Conservation (phyloP, 2,797 vertebrate genomes). For the Pseudocheirus occidentalis region DNA sequence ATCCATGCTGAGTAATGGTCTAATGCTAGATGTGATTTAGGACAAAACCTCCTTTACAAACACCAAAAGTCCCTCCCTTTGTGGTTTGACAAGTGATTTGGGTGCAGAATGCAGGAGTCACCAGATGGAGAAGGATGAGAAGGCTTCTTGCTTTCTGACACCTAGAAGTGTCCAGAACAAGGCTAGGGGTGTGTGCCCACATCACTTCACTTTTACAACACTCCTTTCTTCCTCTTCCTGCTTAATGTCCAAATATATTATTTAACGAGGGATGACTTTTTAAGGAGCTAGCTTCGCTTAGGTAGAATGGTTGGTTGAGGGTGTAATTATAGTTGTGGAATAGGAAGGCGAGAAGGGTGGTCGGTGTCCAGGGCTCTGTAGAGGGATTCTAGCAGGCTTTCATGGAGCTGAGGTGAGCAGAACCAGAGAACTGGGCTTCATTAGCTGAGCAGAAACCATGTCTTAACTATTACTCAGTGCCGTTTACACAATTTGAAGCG, state of each 20-base stretch:
- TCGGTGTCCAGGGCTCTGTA: slow-evolving; percentile 31
- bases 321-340: slow-evolving; percentile 67
- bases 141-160: slow-evolving; percentile 51
- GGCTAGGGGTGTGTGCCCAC: slow-evolving; percentile 86
- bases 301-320: slow-evolving; percentile 76
- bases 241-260: slow-evolving; percentile 83
- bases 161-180: slow-evolving; percentile 85
- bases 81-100: neutral
- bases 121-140: neutral
- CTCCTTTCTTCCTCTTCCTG: slow-evolving; percentile 84
- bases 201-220: slow-evolving; percentile 83
- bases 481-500: too few species aligned
- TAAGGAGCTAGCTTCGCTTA: slow-evolving; percentile 75
- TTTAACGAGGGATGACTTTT: slow-evolving; percentile 78
- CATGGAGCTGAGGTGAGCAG: neutral
- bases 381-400: neutral
- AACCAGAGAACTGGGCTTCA: neutral
- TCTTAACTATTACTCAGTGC: too few species aligned
- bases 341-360: slow-evolving; percentile 63
- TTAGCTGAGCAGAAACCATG: neutral
- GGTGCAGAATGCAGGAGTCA: neutral
- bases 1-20: neutral
- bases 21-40: neutral
- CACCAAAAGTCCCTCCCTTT: neutral
- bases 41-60: neutral